Evolutionary conservation across 2,113 vertebrate genomes (phyloP).

Genomic region (Damaliscus lunatus): DNA sequence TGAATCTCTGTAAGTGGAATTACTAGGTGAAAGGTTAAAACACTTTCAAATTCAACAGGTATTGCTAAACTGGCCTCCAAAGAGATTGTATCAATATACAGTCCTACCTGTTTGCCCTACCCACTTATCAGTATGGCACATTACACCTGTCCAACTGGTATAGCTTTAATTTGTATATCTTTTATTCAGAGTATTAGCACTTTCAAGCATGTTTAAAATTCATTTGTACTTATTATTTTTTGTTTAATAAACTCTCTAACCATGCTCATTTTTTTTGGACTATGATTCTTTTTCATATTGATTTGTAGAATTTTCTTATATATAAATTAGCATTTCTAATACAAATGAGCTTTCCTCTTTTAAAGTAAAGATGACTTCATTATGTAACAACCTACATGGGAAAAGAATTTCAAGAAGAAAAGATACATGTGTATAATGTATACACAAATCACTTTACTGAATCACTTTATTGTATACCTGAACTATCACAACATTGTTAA

Average conservation of each 20-base stretch:
- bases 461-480: not conserved
- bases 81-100: not conserved
- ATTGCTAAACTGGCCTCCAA: not conserved
- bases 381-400: not conserved
- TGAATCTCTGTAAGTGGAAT: not conserved
- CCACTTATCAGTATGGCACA: not conserved
- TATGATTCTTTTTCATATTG: not conserved
- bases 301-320: not conserved
- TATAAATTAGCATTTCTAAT: not conserved
- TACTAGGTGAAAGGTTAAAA: constrained; percentile 11
- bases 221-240: not conserved
- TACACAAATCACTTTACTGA: not conserved
- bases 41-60: not conserved
- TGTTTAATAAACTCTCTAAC: not conserved
- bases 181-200: not conserved
- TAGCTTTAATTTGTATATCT: not conserved
- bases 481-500: not conserved
- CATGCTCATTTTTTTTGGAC: not conserved
- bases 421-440: not conserved
- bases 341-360: not conserved
- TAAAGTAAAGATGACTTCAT: not conserved
- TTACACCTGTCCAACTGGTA: not conserved
- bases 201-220: not conserved
- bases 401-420: not conserved
- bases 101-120: not conserved